phyloP scores from a whole-genome alignment of 2,888 invertebrate genomes.

The Theristus sp. region DNA sequence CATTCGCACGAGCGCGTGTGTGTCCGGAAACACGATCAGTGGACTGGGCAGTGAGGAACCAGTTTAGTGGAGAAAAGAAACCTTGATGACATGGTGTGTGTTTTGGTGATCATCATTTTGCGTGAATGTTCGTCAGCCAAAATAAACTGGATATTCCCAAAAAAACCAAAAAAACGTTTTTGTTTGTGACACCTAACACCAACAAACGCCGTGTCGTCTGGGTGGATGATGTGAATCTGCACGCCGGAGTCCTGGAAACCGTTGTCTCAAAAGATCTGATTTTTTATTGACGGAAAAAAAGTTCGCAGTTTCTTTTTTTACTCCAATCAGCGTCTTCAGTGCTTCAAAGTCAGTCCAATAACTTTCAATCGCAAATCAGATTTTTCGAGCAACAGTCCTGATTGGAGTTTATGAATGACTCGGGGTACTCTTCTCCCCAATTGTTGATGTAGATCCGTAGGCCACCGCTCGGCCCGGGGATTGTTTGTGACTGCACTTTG shows the following conservation, averaged over 20 bases:
- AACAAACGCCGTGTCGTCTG: neutral
- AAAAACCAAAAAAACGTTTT: too few species aligned
- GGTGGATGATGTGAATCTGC: slow-evolving; percentile 2
- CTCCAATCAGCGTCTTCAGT: too few species aligned
- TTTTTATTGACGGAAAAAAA: too few species aligned
- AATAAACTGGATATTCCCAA: too few species aligned
- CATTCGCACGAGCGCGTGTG: neutral
- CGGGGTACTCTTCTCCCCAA: neutral
- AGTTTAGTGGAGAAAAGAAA: too few species aligned
- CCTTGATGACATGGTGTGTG: too few species aligned
- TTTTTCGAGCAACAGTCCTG: slow-evolving; percentile 2
- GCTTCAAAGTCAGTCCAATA: too few species aligned
- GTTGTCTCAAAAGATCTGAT: too few species aligned
- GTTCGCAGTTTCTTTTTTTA: too few species aligned
- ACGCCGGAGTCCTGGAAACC: slow-evolving; percentile 3
- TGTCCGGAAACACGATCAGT: slow-evolving; percentile 1
- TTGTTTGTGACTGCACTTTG: neutral
- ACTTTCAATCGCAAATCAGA: too few species aligned
- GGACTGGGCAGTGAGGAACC: neutral
- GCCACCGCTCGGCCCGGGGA: slow-evolving; percentile 2
- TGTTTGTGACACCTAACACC: slow-evolving; percentile 3
- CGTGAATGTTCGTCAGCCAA: too few species aligned
- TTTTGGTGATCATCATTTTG: too few species aligned
- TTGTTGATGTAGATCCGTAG: neutral
- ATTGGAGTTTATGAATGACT: slow-evolving; percentile 2